phyloP scores from a whole-genome alignment of 2,888 invertebrate genomes.

The Prosopocoilus inquinatus region DNA sequence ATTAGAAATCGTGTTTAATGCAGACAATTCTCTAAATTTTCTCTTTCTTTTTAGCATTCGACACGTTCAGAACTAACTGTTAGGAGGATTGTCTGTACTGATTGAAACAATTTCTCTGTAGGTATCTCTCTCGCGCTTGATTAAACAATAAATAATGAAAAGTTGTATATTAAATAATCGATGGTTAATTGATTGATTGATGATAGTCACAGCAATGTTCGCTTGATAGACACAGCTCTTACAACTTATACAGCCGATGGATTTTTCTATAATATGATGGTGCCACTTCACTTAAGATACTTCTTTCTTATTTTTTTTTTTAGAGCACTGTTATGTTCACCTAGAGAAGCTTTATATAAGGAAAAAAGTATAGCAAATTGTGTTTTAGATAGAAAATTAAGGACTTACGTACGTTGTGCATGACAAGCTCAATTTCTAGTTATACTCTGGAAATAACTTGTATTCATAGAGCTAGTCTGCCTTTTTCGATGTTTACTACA shows the following conservation, averaged over 20 bases:
- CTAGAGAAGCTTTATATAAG: constrained; percentile 42
- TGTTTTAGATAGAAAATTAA: constrained; percentile 39
- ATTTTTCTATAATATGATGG: constrained; percentile 36
- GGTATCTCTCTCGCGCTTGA: no score
- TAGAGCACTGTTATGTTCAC: constrained; percentile 44
- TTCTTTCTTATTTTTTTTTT: constrained; percentile 27
- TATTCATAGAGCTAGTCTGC: constrained; percentile 30
- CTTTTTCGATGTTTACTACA: constrained; percentile 10
- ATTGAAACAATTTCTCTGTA: no score
- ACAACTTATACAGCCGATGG: constrained; percentile 41
- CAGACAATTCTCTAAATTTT: no score
- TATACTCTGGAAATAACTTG: constrained; percentile 30
- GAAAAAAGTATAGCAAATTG: constrained; percentile 41
- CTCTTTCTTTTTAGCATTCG: no score
- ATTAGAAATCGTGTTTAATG: no score
- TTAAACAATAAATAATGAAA: no score
- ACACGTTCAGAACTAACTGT: no score
- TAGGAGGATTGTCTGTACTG: no score
- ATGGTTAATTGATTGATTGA: no score
- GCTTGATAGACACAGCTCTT: neutral
- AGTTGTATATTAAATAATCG: no score
- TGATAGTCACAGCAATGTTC: no score
- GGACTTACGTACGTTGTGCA: constrained; percentile 36
- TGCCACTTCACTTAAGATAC: constrained; percentile 43
- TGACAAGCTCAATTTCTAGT: constrained; percentile 43